Percentiles rank a stretch among this genome's conserved stretches.
phyloP scores from a whole-genome alignment of 2,113 vertebrate genomes.

The Bettongia penicillata region DNA sequence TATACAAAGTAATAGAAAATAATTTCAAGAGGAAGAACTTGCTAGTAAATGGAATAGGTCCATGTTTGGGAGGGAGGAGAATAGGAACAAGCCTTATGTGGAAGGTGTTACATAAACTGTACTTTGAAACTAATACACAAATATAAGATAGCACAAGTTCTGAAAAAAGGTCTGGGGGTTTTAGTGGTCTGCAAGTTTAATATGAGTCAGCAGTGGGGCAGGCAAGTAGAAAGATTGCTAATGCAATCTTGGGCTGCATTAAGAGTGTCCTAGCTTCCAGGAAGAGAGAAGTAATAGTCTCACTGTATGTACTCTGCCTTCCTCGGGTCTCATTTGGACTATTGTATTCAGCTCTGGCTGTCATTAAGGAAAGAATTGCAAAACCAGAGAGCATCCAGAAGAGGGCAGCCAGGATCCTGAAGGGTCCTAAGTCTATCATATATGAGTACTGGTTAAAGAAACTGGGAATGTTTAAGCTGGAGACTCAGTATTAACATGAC shows the following conservation, averaged over 20 bases:
- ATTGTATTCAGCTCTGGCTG: background rate
- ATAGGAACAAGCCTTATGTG: background rate
- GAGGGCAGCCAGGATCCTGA: background rate
- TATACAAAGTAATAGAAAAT: background rate
- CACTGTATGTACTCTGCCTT: no score
- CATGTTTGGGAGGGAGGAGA: background rate
- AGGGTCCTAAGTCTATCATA: background rate
- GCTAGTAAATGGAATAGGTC: background rate
- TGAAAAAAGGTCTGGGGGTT: background rate
- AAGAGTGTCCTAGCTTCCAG: no score
- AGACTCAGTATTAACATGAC: background rate
- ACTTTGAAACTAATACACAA: background rate
- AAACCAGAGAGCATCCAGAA: background rate
- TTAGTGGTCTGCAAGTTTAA: no score
- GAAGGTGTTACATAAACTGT: background rate
- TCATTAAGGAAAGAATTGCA: background rate
- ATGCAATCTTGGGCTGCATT: no score
- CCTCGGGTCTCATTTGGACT: background rate
- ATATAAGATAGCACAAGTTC: background rate
- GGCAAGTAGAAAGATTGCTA: background rate
- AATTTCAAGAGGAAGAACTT: background rate
- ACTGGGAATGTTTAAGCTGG: background rate
- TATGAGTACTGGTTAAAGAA: background rate
- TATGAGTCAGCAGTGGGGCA: background rate
- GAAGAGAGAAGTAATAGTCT: no score